Base-by-base conservation (phyloP, 2,888 invertebrate genomes). In the Meganola albula region DNA sequence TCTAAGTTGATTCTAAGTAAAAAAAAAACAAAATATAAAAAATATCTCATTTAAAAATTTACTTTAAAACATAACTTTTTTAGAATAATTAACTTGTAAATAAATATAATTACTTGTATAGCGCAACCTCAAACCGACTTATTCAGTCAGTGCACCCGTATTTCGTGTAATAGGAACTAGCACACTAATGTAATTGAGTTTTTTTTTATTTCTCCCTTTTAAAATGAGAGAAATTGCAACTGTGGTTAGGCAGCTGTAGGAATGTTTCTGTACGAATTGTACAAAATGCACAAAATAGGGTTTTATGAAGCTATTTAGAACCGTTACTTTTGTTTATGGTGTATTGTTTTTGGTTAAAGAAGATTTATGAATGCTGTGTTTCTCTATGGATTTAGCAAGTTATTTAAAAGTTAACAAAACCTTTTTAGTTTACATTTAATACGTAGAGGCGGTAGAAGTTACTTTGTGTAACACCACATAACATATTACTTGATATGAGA, bases 161-260 rank as follows among this genome's bases (percentile, higher is more conserved):
- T 69, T 70, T 61, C 58, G 53, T 57, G 66, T 69, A 73, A 73
- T 72, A 59, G 63, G 49, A 60, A 57, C 62, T 55, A 54, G 51
- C 62, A 58, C 60, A 71, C 70, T 80, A 80, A 78, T 80, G 80
- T 80, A 77, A 80, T 80, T 77, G 78, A 67, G 58, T 63, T 51
- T 64, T 54, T 67, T 74, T 69, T 59, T 48, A 47, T 57, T 63
- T 61, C 48, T 47, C 53, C 50, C 59, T 65, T 68, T 70, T 60
- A 58, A 62, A 70, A 56, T 47, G 54, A 58, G 60, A 55, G 56
- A 64, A 61, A 59, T 50, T 58, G 54, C 54, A 46, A 49, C 54
- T 60, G 66, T 56, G 67, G 62, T 66, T 65, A 58, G 50, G 41
- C 42, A 34, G 37, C 38, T 43, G 44, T 46, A 39, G 27, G 31